Evolutionary conservation across 2,888 invertebrate genomes (phyloP).

Genomic region (Philaethria dido): DNA sequence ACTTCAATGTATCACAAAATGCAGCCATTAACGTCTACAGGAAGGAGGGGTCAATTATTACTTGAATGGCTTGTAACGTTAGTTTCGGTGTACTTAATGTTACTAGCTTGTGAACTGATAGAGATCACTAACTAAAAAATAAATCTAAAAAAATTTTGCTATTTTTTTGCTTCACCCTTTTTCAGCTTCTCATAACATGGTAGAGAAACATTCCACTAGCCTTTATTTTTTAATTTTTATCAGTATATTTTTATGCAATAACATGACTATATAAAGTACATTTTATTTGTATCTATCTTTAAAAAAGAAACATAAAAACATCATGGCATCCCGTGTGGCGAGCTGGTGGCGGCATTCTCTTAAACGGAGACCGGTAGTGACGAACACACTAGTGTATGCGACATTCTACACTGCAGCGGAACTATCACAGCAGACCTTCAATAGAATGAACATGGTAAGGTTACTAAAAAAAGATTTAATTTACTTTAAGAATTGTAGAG

Average conservation of each 20-base stretch:
- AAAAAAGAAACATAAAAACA: neutral
- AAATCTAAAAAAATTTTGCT: too few relatives aligned
- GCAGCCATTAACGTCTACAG: neutral
- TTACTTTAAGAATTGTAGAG: too few relatives aligned
- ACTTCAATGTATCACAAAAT: neutral
- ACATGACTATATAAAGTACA: neutral
- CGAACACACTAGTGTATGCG: constrained; percentile 88
- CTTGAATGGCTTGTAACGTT: neutral
- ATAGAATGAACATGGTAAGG: constrained; percentile 87
- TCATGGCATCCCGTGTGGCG: constrained; percentile 57
- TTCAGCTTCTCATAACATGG: too few relatives aligned
- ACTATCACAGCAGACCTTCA: constrained; percentile 89
- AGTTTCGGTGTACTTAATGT: neutral
- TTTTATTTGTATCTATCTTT: neutral
- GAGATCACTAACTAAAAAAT: neutral
- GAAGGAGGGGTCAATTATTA: constrained; percentile 15
- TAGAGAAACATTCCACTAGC: too few relatives aligned
- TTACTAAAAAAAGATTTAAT: neutral
- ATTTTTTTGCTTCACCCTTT: too few relatives aligned
- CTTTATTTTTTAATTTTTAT: neutral
- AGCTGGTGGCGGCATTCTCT: constrained; percentile 62
- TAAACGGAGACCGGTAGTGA: constrained; percentile 76
- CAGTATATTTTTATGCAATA: neutral
- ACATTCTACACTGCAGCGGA: constrained; percentile 91
- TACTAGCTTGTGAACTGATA: neutral